Base-by-base conservation (phyloP, 2,888 invertebrate species). In the Apodemia mormo region DNA sequence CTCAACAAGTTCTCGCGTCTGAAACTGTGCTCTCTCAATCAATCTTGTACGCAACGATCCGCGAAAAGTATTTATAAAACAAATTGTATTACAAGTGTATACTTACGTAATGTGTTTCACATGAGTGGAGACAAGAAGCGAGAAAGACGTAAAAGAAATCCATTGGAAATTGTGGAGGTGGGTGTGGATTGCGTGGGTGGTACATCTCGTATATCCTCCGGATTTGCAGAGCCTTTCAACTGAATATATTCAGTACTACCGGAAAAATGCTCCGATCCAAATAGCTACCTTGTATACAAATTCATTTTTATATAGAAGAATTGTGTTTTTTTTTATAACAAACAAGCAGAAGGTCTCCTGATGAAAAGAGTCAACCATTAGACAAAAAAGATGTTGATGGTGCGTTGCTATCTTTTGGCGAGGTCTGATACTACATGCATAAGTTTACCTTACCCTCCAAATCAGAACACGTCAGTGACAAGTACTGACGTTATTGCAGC, bases 111-210 rank as follows among this genome's bases (percentile, higher is more conserved):
- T 81, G 80, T 81, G 83, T 85, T 87, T 78, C 82, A 79, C 83
- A 79, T 82, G 85, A 85, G 82, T 81, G 83, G 79, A 80, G 83
- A 83, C 81, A 81, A 83, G 83, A 80, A 82, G 82, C 78, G 82
- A 82, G 85, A 77, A 78, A 79, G 61, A 79, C 76, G 77, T 52
- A 52, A 52, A 75, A 77, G 75, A 78, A 80, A 82, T 82, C 82
- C 81, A 85, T 86, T 85, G 87, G 85, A 85, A 86, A 85, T 84
- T 79, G 82, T 73, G 77, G 78, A 76, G 80, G 74, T 70, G 74
- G 70, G 68, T 71, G 67, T 68, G 71, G 71, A 61, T 58, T 61
- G 61, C 30, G 64, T 73, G 75, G 75, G 71, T 67, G 70, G 76
- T 69, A 74, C 70, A 66, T 70, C 61, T 29, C 33, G 72, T 68